Conservation (phyloP, 2,888 invertebrate species). For the Salticus scenicus region DNA sequence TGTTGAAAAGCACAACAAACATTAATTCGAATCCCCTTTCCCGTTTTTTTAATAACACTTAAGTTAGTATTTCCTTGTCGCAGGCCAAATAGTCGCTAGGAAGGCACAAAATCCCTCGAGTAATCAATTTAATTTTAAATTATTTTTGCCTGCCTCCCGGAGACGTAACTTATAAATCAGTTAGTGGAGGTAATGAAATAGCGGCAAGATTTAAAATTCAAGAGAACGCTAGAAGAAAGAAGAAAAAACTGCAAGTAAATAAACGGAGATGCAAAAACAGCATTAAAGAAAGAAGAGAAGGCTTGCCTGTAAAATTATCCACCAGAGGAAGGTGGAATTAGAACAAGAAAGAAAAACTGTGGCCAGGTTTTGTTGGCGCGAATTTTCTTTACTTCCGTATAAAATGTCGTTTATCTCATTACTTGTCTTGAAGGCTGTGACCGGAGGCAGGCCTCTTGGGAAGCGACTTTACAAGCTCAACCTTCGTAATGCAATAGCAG, state of each 20-base stretch:
- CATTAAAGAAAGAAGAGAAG: conserved; percentile 44
- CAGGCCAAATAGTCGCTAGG: conserved; percentile 1
- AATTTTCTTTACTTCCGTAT: conserved; percentile 66
- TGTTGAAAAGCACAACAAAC: conserved; percentile 48
- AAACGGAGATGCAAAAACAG: conserved; percentile 59
- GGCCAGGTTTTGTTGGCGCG: conserved; percentile 63
- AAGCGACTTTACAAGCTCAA: conserved; percentile 68
- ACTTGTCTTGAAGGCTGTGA: conserved; percentile 55
- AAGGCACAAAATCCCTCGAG: conserved; percentile 39
- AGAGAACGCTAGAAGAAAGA: conserved; percentile 26
- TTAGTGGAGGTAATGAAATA: conserved; percentile 68
- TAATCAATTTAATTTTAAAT: conserved; percentile 69
- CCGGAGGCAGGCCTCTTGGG: conserved; percentile 58
- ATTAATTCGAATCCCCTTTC: conserved; percentile 46
- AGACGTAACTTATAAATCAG: conserved; percentile 69
- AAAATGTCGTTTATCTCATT: conserved; percentile 70
- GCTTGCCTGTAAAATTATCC: conserved; percentile 65
- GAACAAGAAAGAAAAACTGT: conserved; percentile 53
- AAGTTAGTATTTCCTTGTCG: conserved; percentile 23
- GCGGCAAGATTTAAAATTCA: conserved; percentile 65
- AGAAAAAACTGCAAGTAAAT: conserved; percentile 45
- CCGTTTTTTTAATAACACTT: conserved; percentile 53
- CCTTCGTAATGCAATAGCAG: conserved; percentile 66
- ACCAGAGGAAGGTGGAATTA: conserved; percentile 62
- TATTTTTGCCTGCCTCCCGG: conserved; percentile 60